Base-by-base conservation (phyloP, 2,113 vertebrate genomes). In the Epinephelus fuscoguttatus region DNA sequence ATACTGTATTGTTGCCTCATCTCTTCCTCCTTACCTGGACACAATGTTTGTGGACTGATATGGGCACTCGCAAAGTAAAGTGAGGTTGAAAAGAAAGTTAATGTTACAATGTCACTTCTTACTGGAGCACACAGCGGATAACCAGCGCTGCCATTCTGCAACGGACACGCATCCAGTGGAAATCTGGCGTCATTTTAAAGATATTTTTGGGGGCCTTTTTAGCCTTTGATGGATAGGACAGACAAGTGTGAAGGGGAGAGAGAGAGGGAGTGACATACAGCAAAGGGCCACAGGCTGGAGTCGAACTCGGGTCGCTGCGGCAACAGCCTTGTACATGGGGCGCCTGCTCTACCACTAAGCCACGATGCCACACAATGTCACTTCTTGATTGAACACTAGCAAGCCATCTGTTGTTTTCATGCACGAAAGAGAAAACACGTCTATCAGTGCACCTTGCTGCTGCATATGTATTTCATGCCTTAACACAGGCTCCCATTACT, bases 381-480 rank as follows among this genome's bases (percentile, higher is more conserved):
- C 63, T 68, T 80, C n/a, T 15, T 37, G 27, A 70, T 37, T 75
- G 14, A 70, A 30, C 17, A 0, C 7, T 14, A 23, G 21, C 21
- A 66, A 66, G 42, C 25, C 33, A 57, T 49, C 55, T 45, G 12
- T 14, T 18, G 27, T 15, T 49, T 30, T 23, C 27, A 69, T 18
- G 15, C 3, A 72, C 8, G 8, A 47, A 71, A 19, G 11, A 33
- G 18, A 13, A 40, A 19, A 4, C 21, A 45, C 14, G n/a, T 8
- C 23, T 56, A n/a, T 21, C 15, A 37, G 4, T 25, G 18, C 27
- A 40, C 14, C 23, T 14, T 45, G 11, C 45, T 82, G 19, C 25
- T 73, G 61, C 19, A 61, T 82, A 72, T 21, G 18, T 47, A 69
- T 55, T 55, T n/a, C 18, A 64, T 50, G 37, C 45, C 66, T 52